Evolutionary conservation across 2,888 invertebrate species (phyloP).

Genomic region (Sialis lutaria): DNA sequence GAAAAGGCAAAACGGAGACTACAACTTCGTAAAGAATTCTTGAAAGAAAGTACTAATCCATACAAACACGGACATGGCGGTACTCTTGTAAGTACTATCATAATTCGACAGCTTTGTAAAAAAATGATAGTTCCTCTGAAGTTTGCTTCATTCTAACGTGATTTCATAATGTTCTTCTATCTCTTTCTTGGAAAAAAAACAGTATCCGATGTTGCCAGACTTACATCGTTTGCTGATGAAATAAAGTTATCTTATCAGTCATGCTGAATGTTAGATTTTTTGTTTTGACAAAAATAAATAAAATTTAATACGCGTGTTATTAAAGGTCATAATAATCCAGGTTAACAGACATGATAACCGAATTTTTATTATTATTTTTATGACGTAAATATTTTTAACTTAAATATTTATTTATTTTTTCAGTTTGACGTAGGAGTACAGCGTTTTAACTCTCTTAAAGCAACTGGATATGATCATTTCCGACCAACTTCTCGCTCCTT

Average conservation of each 20-base stretch:
- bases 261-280: too few species aligned
- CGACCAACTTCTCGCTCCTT: slow-evolving; percentile 41
- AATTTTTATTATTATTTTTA: too few species aligned
- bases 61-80: slow-evolving; percentile 51
- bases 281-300: too few species aligned
- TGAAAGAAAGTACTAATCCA: slow-evolving; percentile 55
- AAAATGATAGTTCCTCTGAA: slow-evolving; percentile 13
- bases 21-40: slow-evolving; percentile 46
- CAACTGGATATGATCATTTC: slow-evolving; percentile 45
- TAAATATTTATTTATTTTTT: slow-evolving; percentile 19
- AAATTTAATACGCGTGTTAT: too few species aligned
- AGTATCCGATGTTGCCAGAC: too few species aligned
- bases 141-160: slow-evolving; percentile 5
- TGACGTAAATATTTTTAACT: too few species aligned
- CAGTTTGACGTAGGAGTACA: slow-evolving; percentile 72
- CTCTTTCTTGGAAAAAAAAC: not conserved
- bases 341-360: too few species aligned
- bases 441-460: slow-evolving; percentile 54
- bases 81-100: slow-evolving; percentile 42
- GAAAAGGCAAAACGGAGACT: slow-evolving; percentile 42
- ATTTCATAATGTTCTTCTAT: not conserved
- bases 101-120: not conserved
- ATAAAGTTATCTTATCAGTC: too few species aligned
- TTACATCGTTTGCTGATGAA: too few species aligned
- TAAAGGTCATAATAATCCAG: too few species aligned